These are phyloP conservation scores for Muraenolepis orangiensis DNA, from an alignment of 2,797 vertebrate genomes.

Conservation along the genomic window DNA sequence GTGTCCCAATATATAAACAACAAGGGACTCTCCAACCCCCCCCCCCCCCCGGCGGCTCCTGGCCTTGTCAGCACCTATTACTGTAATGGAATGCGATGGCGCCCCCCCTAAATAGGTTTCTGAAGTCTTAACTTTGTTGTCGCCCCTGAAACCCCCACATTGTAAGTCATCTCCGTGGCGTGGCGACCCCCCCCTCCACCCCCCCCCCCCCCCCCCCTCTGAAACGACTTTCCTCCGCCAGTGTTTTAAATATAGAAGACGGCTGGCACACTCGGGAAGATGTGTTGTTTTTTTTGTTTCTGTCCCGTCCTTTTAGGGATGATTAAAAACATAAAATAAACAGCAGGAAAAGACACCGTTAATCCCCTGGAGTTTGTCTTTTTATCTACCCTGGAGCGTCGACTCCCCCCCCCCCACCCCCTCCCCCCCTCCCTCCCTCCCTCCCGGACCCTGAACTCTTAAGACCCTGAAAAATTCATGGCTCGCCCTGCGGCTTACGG, in stretches of 20 bases:
- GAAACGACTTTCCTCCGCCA: slow-evolving; percentile 25
- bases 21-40: slow-evolving; percentile 9
- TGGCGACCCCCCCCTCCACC: slow-evolving; percentile 18
- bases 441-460: slow-evolving; percentile 47
- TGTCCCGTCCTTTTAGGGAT: not conserved
- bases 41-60: not conserved
- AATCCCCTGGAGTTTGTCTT: slow-evolving; percentile 37
- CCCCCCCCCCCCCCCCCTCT: slow-evolving; percentile 28
- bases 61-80: slow-evolving; percentile 46
- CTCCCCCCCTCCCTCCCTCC: slow-evolving; percentile 13
- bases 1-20: slow-evolving; percentile 51
- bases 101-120: slow-evolving; percentile 34
- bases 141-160: slow-evolving; percentile 26
- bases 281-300: slow-evolving; percentile 18
- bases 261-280: slow-evolving; percentile 2
- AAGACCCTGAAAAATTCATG: slow-evolving; percentile 61
- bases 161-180: slow-evolving; percentile 28
- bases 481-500: slow-evolving; percentile 54
- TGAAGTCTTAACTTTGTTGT: slow-evolving; percentile 36
- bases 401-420: not conserved
- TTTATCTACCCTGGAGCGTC: slow-evolving; percentile 36
- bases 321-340: slow-evolving; percentile 2
- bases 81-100: slow-evolving; percentile 45
- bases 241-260: slow-evolving; percentile 19
- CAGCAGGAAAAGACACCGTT: slow-evolving; percentile 4